These are phyloP conservation scores for Pseudonaja textilis DNA, from an alignment of 2,113 vertebrate genomes.

Conservation along the genomic window DNA sequence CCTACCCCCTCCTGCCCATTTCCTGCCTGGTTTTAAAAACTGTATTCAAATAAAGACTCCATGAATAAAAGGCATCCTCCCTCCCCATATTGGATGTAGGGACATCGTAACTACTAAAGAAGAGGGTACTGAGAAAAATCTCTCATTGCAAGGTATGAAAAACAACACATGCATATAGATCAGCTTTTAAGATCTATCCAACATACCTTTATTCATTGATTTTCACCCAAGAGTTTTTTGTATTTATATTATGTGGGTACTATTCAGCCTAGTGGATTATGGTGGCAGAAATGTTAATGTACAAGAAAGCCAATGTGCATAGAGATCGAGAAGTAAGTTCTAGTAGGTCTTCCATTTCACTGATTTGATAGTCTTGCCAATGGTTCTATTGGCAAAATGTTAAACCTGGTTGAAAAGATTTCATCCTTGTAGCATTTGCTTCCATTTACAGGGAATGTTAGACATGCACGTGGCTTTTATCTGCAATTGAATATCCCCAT, in stretches of 20 bases:
- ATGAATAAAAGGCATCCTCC: not conserved
- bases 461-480: conserved; percentile 40
- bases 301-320: not conserved
- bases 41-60: not conserved
- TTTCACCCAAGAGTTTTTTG: not conserved
- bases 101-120: not conserved
- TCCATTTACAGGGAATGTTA: not conserved
- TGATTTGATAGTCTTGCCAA: not conserved
- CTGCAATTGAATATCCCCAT: conserved; percentile 48
- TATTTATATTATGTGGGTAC: not conserved
- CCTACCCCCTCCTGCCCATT: not conserved
- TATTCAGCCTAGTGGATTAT: not conserved
- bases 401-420: not conserved
- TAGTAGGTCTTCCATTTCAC: not conserved
- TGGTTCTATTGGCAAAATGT: not conserved
- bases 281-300: not conserved
- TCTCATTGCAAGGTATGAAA: not conserved
- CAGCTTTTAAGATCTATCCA: not conserved
- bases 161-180: not conserved
- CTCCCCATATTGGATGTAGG: not conserved
- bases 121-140: not conserved
- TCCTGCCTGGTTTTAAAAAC: not conserved
- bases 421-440: not conserved
- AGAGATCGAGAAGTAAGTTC: not conserved
- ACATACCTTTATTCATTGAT: not conserved